These are phyloP conservation scores for Cyphomyrus plagiostoma DNA, from an alignment of 2,113 vertebrate genomes.

Conservation along the genomic window DNA sequence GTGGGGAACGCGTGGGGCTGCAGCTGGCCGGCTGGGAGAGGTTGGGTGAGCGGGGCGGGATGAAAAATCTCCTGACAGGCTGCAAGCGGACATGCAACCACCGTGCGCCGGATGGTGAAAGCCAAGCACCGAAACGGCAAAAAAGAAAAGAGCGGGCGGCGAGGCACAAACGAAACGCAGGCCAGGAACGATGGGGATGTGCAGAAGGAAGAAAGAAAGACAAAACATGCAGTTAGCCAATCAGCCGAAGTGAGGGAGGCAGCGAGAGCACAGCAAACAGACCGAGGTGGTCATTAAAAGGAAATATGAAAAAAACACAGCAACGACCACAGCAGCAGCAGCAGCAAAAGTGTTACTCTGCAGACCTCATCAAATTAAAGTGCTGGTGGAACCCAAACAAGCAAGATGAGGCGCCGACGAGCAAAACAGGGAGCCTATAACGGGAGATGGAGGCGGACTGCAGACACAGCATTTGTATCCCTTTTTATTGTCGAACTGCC, in stretches of 20 bases:
- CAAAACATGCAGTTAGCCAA: conserved; percentile 67
- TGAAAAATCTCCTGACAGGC: conserved; percentile 87
- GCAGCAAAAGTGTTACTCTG: conserved; percentile 33
- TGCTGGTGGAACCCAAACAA: conserved; percentile 34
- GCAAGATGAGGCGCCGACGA: conserved; percentile 25
- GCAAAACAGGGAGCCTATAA: conserved; percentile 16
- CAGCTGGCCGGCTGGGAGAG: conserved; percentile 73
- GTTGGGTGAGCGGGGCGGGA: conserved; percentile 80
- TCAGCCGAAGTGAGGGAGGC: conserved; percentile 61
- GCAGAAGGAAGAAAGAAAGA: conserved; percentile 58
- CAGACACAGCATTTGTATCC: neutral
- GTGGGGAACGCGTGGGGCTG: conserved; percentile 64
- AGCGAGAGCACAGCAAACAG: conserved; percentile 40
- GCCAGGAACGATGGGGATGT: conserved; percentile 47
- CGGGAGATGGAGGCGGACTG: conserved; percentile 14
- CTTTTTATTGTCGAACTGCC: conserved; percentile 16
- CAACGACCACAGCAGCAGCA: conserved; percentile 30
- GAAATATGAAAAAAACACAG: conserved; percentile 28
- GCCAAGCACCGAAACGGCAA: conserved; percentile 37
- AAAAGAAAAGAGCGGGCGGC: conserved; percentile 53
- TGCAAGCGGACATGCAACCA: conserved; percentile 65
- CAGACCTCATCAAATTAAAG: conserved; percentile 33
- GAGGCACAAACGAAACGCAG: conserved; percentile 45
- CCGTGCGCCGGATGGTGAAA: conserved; percentile 45
- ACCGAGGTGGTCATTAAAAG: conserved; percentile 39